A percentile compares a stretch with the other conserved stretches of the same genome.
Evolutionary conservation across 2,888 invertebrate genomes (phyloP).

Genomic region (Hoplodrina blanda): DNA sequence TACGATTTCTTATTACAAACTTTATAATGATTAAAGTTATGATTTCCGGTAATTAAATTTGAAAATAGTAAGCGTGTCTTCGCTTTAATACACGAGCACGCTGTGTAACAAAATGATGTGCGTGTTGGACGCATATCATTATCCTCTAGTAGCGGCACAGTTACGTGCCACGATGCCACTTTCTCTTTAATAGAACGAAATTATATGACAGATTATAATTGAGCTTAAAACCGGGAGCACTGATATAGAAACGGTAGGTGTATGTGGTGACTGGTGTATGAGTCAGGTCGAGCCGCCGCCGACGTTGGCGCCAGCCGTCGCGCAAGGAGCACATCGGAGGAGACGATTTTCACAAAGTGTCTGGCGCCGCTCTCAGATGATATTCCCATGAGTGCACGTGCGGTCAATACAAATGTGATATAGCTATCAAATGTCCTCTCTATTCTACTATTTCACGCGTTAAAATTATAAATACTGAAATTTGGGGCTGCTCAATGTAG

Average conservation of each 20-base stretch:
- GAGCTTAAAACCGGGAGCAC: conserved; percentile 38
- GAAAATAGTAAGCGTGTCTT: conserved; percentile 7
- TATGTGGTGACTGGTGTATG: conserved; percentile 47
- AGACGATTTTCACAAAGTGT: conserved; percentile 61
- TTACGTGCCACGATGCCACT: conserved; percentile 58
- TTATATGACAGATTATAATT: conserved; percentile 29
- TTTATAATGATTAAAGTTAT: conserved; percentile 5
- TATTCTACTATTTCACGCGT: neutral
- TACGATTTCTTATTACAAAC: neutral
- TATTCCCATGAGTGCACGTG: conserved; percentile 62
- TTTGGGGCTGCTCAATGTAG: neutral
- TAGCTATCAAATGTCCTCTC: conserved; percentile 16
- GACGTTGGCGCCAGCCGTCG: conserved; percentile 65
- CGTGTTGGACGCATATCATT: conserved; percentile 61
- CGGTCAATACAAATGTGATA: conserved; percentile 46
- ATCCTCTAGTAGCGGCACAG: conserved; percentile 50
- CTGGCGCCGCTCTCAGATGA: conserved; percentile 66
- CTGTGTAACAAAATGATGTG: conserved; percentile 54
- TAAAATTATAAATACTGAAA: neutral
- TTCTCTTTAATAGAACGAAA: conserved; percentile 62
- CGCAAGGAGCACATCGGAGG: conserved; percentile 54
- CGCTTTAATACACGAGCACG: conserved; percentile 17
- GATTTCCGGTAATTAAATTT: conserved; percentile 20
- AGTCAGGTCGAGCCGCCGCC: conserved; percentile 62
- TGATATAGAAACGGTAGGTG: conserved; percentile 28